These are phyloP conservation scores for Lithophane ornitopus DNA, from an alignment of 2,888 invertebrate genomes.

Conservation along the genomic window DNA sequence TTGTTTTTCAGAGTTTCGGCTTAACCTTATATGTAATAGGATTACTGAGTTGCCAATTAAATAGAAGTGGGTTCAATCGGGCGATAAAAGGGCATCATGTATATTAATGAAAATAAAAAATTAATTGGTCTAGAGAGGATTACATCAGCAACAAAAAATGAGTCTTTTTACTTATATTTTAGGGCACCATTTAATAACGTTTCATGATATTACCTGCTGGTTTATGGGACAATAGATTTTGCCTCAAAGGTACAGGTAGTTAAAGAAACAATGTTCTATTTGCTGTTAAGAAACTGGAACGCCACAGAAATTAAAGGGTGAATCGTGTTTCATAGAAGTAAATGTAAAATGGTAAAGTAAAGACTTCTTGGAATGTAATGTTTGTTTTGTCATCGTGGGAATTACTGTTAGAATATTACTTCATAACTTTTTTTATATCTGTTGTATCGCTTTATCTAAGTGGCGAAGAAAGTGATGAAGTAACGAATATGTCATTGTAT, in stretches of 20 bases:
- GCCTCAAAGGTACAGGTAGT: constrained; percentile 59
- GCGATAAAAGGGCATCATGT: constrained; percentile 27
- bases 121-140: constrained; percentile 20
- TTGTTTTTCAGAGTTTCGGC: constrained; percentile 39
- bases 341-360: constrained; percentile 48
- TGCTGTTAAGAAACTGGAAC: constrained; percentile 30
- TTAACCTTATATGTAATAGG: constrained; percentile 37
- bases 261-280: constrained; percentile 39
- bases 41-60: constrained; percentile 43
- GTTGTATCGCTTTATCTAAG: constrained; percentile 14
- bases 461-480: constrained; percentile 8
- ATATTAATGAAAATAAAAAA: constrained; percentile 33
- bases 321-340: constrained; percentile 37
- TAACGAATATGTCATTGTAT: constrained; percentile 24
- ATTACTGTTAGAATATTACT: constrained; percentile 37
- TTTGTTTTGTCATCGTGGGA: constrained; percentile 55
- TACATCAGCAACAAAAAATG: constrained; percentile 35
- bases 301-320: constrained; percentile 31
- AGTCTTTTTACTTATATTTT: constrained; percentile 11
- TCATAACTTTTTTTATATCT: constrained; percentile 21
- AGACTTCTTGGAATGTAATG: constrained; percentile 56
- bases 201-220: constrained; percentile 58
- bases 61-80: constrained; percentile 14
- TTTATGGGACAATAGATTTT: constrained; percentile 52
- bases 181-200: constrained; percentile 43